Evolutionary conservation across 2,888 invertebrate species (phyloP), one percentile per base, ranked within the genome.

Genomic region (Atethmia centrago): DNA sequence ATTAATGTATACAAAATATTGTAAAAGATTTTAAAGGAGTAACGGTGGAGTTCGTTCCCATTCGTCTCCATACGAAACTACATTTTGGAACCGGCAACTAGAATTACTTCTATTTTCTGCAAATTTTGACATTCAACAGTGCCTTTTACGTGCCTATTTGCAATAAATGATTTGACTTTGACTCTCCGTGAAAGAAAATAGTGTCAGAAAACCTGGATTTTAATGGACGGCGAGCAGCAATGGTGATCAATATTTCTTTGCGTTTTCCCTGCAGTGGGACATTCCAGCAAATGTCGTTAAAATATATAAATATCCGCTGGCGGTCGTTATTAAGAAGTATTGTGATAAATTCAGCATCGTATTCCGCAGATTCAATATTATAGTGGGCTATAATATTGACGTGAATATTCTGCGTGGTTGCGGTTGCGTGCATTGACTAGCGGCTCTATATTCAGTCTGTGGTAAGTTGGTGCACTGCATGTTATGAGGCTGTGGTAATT

Each of bases 221-320:
- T 0, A 12, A 42, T 14, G 8, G 28, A 19, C 3, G 9, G 12
- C 28, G 45, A 53, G 16, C 21, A 61, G 28, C 40, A 47, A 5
- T 10, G 9, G 47, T 47, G 69, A 47, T 75, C 68, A 67, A 58
- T 74, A 76, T 76, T 58, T 51, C 28, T 36, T 51, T 14, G 14
- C 19, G 16, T 49, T 51, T 45, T 42, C 31, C 21, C 49, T 8
- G 42, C 4, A n/a, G n/a, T n/a, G 36, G 19, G 25, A 56, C 31
- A 73, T 31, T 10, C 28, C 42, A 31, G 42, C 10, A 76, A 78
- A 64, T 49, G 3, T n/a, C n/a, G 21, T 72, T 64, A 25, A 42
- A 64, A 79, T 79, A 72, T 77, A 79, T 64, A 79, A 72, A 79
- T 72, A 61, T 72, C 47, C 64, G 51, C 25, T 21, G n/a, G 12